These are phyloP conservation scores for Leptura quadrifasciata DNA, from an alignment of 2,888 invertebrate genomes.

Conservation along the genomic window DNA sequence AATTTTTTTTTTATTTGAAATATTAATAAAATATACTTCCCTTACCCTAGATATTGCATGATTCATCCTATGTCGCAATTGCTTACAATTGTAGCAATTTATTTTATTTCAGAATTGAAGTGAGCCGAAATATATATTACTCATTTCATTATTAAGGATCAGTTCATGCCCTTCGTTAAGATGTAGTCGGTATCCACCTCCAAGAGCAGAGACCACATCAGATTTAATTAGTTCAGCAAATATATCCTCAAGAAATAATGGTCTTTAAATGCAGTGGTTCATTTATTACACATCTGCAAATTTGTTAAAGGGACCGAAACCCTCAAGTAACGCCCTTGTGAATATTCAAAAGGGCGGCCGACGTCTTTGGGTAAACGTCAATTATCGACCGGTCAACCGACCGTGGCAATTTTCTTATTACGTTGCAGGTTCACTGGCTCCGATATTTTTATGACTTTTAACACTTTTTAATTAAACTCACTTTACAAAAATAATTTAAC, in stretches of 20 bases:
- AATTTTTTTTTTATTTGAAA: no score
- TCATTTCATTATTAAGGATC: background rate
- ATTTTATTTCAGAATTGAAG: no score
- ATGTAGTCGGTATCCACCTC: background rate
- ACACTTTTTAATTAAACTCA: conserved; percentile 20
- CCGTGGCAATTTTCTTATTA: conserved; percentile 45
- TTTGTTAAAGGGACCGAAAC: conserved; percentile 53
- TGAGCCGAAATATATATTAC: no score
- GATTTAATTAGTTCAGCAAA: conserved; percentile 52
- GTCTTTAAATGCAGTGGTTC: conserved; percentile 49
- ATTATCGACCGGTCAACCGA: conserved; percentile 52
- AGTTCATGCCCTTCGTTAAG: background rate
- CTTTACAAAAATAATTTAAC: background rate
- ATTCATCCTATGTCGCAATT: no score
- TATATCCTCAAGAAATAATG: conserved; percentile 52
- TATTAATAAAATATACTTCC: no score
- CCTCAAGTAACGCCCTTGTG: conserved; percentile 43
- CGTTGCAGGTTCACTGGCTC: conserved; percentile 17
- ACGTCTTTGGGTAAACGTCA: conserved; percentile 48
- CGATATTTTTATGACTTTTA: conserved; percentile 30
- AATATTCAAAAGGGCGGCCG: conserved; percentile 47
- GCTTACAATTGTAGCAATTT: no score
- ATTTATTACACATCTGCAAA: conserved; percentile 57
- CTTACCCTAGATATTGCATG: no score
- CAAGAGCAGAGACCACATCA: conserved; percentile 22